Percentiles rank a stretch among this genome's conserved stretches.
These are phyloP conservation scores for Troglohyphantes excavatus DNA, from an alignment of 2,888 invertebrate genomes.

Conservation along the genomic window DNA sequence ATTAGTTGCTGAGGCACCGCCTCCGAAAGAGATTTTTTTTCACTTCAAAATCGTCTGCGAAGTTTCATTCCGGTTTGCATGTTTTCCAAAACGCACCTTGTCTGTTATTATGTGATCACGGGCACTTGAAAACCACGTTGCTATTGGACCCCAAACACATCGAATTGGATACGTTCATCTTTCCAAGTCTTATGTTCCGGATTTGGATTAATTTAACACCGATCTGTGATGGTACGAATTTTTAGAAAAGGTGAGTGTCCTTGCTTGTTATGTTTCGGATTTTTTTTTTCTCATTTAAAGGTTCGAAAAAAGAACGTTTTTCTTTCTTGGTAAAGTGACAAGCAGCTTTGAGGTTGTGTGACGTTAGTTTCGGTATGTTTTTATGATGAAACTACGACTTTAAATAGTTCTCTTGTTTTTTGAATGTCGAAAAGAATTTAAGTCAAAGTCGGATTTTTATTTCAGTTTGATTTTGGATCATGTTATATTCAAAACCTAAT, in stretches of 20 bases:
- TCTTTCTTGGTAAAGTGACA: background rate
- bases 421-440: too few relatives aligned
- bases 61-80: slow-evolving; percentile 3
- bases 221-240: background rate
- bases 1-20: background rate
- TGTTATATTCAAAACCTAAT: too few relatives aligned
- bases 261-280: background rate
- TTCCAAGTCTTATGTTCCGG: background rate
- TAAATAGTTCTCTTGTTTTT: too few relatives aligned
- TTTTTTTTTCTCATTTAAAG: too few relatives aligned
- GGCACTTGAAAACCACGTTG: background rate
- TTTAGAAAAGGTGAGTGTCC: background rate
- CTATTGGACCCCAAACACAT: background rate
- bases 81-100: background rate
- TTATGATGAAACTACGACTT: too few relatives aligned
- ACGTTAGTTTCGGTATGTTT: too few relatives aligned
- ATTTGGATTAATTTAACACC: background rate
- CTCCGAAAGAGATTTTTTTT: background rate
- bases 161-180: background rate
- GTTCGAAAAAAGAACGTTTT: background rate
- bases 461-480: too few relatives aligned
- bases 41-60: background rate
- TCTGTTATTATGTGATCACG: background rate
- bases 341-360: too few relatives aligned
- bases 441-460: too few relatives aligned